A percentile compares a stretch with the other conserved stretches of the same genome.
These are phyloP conservation scores for Drosophila monieri DNA, from an alignment of 2,888 invertebrate species.

Conservation along the genomic window DNA sequence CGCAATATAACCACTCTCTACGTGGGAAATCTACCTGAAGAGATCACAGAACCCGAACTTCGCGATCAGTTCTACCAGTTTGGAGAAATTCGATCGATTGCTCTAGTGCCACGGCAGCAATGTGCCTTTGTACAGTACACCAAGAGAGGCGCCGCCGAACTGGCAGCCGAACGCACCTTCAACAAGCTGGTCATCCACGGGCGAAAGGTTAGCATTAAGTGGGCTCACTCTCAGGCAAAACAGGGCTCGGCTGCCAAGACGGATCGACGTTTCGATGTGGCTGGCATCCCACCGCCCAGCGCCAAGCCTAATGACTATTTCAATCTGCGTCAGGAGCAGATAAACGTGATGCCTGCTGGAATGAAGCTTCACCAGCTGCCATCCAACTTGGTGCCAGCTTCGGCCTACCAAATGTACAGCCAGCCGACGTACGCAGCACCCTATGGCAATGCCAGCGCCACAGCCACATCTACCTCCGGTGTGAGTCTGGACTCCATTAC, in stretches of 20 bases:
- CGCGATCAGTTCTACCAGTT: constrained; percentile 99
- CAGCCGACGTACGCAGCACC: constrained; percentile 84
- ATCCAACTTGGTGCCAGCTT: constrained; percentile 81
- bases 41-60: constrained; percentile 94
- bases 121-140: constrained; percentile 99
- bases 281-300: constrained; percentile 90
- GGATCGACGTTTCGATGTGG: constrained; percentile 87
- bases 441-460: constrained; percentile 74
- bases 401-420: constrained; percentile 81
- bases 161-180: constrained; percentile 97
- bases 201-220: constrained; percentile 97
- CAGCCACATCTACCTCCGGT: constrained; percentile 44
- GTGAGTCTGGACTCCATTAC: constrained; percentile 75
- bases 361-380: constrained; percentile 84
- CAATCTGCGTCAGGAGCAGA: constrained; percentile 85
- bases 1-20: constrained; percentile 98
- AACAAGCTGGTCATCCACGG: constrained; percentile 94
- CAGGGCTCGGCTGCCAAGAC: constrained; percentile 85
- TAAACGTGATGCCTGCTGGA: constrained; percentile 83
- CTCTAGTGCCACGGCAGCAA: constrained; percentile 95
- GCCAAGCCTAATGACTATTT: constrained; percentile 87
- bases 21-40: constrained; percentile 96
- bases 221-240: constrained; percentile 97
- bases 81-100: constrained; percentile 97
- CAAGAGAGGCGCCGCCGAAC: constrained; percentile 93